phyloP scores from a whole-genome alignment of 2,797 vertebrate species.

The Gambelia wislizenii region DNA sequence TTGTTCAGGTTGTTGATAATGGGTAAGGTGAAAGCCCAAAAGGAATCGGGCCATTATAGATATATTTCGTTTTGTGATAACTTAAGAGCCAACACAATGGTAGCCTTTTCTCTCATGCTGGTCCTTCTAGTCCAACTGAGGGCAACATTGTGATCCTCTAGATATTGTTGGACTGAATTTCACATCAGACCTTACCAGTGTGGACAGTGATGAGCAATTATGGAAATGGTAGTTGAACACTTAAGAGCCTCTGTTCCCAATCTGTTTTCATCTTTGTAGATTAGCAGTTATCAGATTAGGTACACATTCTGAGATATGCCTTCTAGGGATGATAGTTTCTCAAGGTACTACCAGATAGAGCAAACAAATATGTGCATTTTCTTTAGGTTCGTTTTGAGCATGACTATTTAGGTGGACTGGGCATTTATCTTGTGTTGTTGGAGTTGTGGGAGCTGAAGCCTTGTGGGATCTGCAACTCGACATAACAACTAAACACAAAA shows the following conservation, averaged over 20 bases:
- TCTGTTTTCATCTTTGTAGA: not conserved
- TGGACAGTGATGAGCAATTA: too few species aligned
- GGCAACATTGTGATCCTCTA: too few species aligned
- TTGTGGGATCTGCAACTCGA: not conserved
- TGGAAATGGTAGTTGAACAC: too few species aligned
- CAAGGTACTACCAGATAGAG: not conserved
- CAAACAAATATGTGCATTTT: not conserved
- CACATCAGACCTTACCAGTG: too few species aligned
- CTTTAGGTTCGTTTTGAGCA: not conserved
- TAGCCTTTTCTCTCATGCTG: not conserved
- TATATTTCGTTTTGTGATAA: not conserved
- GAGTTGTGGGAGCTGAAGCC: not conserved
- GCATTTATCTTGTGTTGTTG: not conserved
- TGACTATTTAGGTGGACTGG: not conserved
- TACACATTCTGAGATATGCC: not conserved
- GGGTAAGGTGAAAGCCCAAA: not conserved
- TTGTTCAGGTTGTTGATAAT: not conserved
- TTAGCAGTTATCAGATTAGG: not conserved
- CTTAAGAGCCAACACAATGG: not conserved
- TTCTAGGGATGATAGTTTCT: not conserved
- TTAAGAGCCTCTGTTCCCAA: too few species aligned
- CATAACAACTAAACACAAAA: slow-evolving; percentile 2
- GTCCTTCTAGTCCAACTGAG: not conserved
- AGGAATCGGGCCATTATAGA: not conserved
- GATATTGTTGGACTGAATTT: too few species aligned